Evolutionary conservation across 2,113 vertebrate species (phyloP), one percentile per base, ranked within the genome.

Genomic region (Seriola quinqueradiata): DNA sequence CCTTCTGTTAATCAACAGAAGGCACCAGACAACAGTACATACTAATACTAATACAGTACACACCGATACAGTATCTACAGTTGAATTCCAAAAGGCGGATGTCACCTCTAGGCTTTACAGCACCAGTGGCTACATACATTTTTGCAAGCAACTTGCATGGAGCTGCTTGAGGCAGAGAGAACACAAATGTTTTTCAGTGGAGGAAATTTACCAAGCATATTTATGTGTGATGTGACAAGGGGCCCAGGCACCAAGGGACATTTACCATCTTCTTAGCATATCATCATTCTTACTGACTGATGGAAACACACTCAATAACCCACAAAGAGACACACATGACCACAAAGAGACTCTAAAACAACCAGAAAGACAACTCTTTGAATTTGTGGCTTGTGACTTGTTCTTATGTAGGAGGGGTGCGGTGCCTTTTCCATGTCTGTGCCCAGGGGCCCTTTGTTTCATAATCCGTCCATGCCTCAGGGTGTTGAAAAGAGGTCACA

Each of bases 141-240:
- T 75, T 42, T 79, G 6, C 9, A 17, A 46, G 12, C 42, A 36
- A 32, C 11, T 21, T 65, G 48, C 65, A 8, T 5, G 14, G 14
- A 46, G 84, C 61, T 69, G 77, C 79, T 87, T 10, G 59, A 82
- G 69, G 83, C 34, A 0, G 16, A 23, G 10, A 28, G 6, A 76
- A 78, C 23, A 32, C 73, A 89, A 79, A 84, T 84, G 79, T 76
- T 78, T 75, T 80, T 68, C 14, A 52, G 10, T 16, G 8, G 38
- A 57, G 32, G 34, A 5, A 14, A 11, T 70, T 23, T 34, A 63
- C 54, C 42, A 44, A 68, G 42, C 32, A 42, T 16, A 13, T 57
- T 44, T 3, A 21, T 0, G 3, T 28, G 50, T 19, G 19, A 34
- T 42, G 38, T 16, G 63, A 48, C 19, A 50, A 48, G 38, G 2